Evolutionary conservation across 2,888 invertebrate species (phyloP).

Genomic region (Blastobasis lacticolella): DNA sequence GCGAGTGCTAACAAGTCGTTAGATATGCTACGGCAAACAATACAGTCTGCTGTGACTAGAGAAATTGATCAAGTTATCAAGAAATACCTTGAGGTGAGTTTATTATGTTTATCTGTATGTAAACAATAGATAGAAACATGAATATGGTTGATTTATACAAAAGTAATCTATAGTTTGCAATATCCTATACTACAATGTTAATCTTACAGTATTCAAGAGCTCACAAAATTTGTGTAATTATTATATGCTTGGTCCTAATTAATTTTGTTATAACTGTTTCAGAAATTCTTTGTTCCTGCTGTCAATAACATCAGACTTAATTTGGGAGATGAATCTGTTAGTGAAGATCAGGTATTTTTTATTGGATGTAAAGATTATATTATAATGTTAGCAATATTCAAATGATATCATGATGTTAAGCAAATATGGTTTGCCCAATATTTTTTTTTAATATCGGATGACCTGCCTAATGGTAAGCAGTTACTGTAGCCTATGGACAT

Average conservation of each 20-base stretch:
- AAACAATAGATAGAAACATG: too few species aligned
- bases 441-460: too few species aligned
- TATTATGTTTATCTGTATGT: neutral
- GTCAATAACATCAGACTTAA: conserved; percentile 84
- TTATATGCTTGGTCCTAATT: neutral
- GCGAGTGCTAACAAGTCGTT: conserved; percentile 82
- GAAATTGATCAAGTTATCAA: conserved; percentile 85
- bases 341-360: conserved; percentile 78
- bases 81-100: conserved; percentile 81
- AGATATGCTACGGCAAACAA: conserved; percentile 82
- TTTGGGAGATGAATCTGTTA: conserved; percentile 82
- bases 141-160: too few species aligned
- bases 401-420: too few species aligned
- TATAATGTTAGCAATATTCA: too few species aligned
- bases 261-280: conserved; percentile 32
- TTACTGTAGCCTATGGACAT: too few species aligned
- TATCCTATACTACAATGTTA: too few species aligned
- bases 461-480: too few species aligned
- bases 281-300: conserved; percentile 88
- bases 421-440: too few species aligned
- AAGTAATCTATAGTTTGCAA: too few species aligned
- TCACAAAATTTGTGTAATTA: too few species aligned
- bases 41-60: conserved; percentile 84
- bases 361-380: conserved; percentile 1
- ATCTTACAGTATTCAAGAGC: too few species aligned